Percentiles rank a stretch among this genome's conserved stretches.
Conservation (phyloP, 2,113 vertebrate species). For the Actenoides lindsayi region DNA sequence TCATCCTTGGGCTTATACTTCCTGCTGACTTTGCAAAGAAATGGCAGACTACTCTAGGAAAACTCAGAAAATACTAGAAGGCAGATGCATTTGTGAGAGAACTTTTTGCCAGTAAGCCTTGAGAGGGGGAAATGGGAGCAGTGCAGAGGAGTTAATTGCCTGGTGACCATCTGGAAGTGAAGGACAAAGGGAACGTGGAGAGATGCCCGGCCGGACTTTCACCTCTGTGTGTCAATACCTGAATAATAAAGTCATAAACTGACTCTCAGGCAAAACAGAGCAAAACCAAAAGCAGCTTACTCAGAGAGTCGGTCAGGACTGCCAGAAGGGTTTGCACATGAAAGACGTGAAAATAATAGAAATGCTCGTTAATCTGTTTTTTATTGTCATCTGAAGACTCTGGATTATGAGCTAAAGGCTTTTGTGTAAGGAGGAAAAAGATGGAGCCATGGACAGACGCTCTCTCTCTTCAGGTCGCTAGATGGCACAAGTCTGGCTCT, state of each 20-base stretch:
- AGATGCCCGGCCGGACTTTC: not conserved
- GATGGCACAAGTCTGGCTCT: not conserved
- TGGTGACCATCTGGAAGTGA: not conserved
- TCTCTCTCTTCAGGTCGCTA: not conserved
- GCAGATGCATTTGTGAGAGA: not conserved
- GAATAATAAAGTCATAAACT: conserved; percentile 1
- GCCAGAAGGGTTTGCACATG: not conserved
- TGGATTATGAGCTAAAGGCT: not conserved
- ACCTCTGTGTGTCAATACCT: not conserved
- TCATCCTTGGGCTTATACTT: not conserved
- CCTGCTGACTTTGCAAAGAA: not conserved
- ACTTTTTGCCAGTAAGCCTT: not conserved
- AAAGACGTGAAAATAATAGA: not conserved
- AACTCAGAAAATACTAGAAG: not conserved
- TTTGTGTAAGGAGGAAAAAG: not conserved
- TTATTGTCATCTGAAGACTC: not conserved
- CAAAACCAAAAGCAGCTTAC: not conserved
- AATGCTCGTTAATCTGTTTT: not conserved
- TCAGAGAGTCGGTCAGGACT: not conserved
- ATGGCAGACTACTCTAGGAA: not conserved
- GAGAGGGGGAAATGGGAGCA: not conserved
- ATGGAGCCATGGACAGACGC: not conserved
- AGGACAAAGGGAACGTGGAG: not conserved
- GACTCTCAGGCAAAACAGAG: not conserved
- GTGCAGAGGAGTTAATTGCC: not conserved